Percentiles rank a stretch among this genome's conserved stretches.
Conservation (phyloP, 64 coral and sea anemone species). For the Platygyra sinensis region DNA sequence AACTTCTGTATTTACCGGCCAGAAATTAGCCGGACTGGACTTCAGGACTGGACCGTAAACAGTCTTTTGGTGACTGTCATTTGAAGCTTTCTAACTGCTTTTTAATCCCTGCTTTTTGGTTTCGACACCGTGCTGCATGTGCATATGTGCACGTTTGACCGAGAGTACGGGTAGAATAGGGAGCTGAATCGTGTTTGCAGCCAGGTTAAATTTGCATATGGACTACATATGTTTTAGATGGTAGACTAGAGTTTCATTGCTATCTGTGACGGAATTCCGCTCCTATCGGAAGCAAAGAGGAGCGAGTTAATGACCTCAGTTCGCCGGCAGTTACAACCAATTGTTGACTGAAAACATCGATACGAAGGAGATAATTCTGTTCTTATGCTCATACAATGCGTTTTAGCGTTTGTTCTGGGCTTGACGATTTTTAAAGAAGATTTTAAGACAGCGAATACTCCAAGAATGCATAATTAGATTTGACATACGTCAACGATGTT, state of each 20-base stretch:
- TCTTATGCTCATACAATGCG: too few species aligned
- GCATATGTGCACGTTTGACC: neutral
- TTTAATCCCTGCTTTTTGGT: neutral
- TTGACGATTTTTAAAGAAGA: neutral
- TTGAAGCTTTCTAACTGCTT: neutral
- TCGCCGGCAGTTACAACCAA: neutral
- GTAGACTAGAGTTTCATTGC: neutral
- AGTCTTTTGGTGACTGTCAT: neutral
- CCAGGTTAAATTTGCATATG: neutral
- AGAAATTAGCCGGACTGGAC: neutral
- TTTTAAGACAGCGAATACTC: neutral
- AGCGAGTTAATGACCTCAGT: neutral
- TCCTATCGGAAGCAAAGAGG: neutral
- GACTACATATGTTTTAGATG: neutral
- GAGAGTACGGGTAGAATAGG: too few species aligned
- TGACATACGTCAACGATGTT: slow-evolving; percentile 6
- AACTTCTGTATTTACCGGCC: neutral
- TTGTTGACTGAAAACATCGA: neutral
- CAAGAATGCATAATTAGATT: slow-evolving; percentile 3
- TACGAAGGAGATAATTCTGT: neutral
- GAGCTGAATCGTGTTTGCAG: too few species aligned
- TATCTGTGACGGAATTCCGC: neutral
- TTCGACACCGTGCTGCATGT: neutral
- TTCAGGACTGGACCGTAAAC: neutral
- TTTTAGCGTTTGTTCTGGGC: neutral